Percentiles rank a stretch among this genome's conserved stretches.
Conservation (phyloP, 2,113 vertebrate genomes). For the Lucifuga dentata region DNA sequence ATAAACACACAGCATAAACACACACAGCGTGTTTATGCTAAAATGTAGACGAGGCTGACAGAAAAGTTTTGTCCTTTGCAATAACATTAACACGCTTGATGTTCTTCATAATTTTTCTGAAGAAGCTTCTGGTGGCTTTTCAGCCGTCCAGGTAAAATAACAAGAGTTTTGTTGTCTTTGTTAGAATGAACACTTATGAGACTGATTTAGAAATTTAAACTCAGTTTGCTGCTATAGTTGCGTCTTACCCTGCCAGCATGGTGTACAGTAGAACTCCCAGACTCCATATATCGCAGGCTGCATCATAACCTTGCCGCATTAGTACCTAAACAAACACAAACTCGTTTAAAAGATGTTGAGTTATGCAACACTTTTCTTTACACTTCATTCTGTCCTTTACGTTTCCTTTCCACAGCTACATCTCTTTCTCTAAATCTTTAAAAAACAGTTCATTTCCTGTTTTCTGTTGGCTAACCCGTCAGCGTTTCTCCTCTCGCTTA, state of each 20-base stretch:
- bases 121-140: no score
- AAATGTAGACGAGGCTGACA: no score
- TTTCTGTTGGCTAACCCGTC: background rate
- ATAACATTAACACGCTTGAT: no score
- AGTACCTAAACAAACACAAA: constrained; percentile 75
- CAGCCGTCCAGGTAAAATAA: no score
- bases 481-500: constrained; percentile 61
- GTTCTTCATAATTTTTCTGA: no score
- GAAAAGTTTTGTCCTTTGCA: no score
- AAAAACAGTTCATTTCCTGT: background rate
- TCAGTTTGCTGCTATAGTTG: no score
- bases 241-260: constrained; percentile 84
- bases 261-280: constrained; percentile 85
- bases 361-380: background rate
- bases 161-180: no score
- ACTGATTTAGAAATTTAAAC: background rate
- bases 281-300: constrained; percentile 87
- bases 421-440: background rate
- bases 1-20: no score
- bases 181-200: no score
- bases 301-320: constrained; percentile 86
- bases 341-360: constrained; percentile 11
- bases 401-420: background rate
- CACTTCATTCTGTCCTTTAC: background rate
- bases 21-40: background rate